A percentile compares a stretch with the other conserved stretches of the same genome.
phyloP scores from a whole-genome alignment of 2,797 vertebrate genomes.

The Ptychobarbus kaznakovi region DNA sequence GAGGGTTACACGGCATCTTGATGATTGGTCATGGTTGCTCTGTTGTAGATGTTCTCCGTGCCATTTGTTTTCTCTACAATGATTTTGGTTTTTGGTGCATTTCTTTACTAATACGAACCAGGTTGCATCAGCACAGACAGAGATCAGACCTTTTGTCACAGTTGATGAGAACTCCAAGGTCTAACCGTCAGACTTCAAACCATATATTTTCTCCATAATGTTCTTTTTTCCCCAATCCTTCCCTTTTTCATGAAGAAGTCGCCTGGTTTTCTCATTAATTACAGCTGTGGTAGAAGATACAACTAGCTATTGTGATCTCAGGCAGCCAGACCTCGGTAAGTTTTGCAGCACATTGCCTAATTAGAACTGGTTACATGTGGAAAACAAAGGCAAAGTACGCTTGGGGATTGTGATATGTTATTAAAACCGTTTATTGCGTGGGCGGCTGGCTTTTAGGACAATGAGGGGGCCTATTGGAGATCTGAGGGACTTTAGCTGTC shows the following conservation, averaged over 20 bases:
- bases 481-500: slow-evolving; percentile 51
- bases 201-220: slow-evolving; percentile 10
- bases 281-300: slow-evolving; percentile 57
- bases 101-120: slow-evolving; percentile 26
- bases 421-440: slow-evolving; percentile 71
- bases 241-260: slow-evolving; percentile 51
- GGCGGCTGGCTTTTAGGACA: slow-evolving; percentile 54
- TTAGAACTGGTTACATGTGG: slow-evolving; percentile 67
- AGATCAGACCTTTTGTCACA: slow-evolving; percentile 29
- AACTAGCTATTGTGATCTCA: slow-evolving; percentile 56
- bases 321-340: slow-evolving; percentile 56
- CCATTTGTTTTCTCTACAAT: slow-evolving; percentile 17
- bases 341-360: slow-evolving; percentile 61
- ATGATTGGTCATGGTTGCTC: slow-evolving; percentile 7
- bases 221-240: slow-evolving; percentile 42
- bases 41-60: slow-evolving; percentile 15
- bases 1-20: neutral
- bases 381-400: slow-evolving; percentile 60
- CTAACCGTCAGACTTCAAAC: slow-evolving; percentile 8
- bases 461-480: slow-evolving; percentile 61
- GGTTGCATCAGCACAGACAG: slow-evolving; percentile 34
- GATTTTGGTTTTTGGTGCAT: slow-evolving; percentile 14
- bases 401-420: slow-evolving; percentile 64
- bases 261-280: slow-evolving; percentile 60
- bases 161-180: slow-evolving; percentile 34